Evolutionary conservation across 2,113 vertebrate genomes (phyloP).

Genomic region (Rhizomys pruinosus): DNA sequence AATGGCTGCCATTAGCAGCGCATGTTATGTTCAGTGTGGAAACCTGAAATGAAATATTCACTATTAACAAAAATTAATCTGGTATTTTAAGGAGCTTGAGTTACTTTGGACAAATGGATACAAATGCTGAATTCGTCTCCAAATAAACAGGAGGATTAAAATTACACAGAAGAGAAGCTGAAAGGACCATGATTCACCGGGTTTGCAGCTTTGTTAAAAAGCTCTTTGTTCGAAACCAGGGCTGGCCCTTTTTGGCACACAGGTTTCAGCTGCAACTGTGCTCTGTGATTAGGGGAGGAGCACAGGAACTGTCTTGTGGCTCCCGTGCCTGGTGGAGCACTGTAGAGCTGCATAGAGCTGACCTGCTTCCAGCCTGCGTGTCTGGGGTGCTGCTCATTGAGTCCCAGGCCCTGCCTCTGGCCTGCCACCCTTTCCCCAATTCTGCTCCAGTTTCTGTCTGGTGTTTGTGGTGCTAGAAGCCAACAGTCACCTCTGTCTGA

Average conservation of each 20-base stretch:
- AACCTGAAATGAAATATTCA: neutral
- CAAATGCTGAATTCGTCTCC: neutral
- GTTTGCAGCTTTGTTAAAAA: conserved; percentile 23
- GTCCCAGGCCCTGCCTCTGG: neutral
- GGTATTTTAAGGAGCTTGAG: neutral
- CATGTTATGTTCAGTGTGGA: neutral
- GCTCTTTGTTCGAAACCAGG: neutral
- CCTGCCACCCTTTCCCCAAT: neutral
- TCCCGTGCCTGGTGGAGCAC: neutral
- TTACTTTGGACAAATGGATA: neutral
- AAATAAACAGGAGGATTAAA: conserved; percentile 35
- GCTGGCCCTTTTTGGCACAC: conserved; percentile 9
- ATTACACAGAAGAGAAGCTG: conserved; percentile 12
- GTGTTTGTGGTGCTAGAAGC: too few relatives aligned
- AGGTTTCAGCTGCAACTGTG: conserved; percentile 11
- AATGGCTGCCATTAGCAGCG: too few relatives aligned
- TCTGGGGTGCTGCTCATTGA: neutral
- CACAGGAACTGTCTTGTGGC: neutral
- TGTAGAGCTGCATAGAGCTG: neutral
- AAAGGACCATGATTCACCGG: neutral
- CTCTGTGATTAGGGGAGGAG: neutral
- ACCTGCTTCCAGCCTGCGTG: neutral
- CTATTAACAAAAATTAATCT: conserved; percentile 6
- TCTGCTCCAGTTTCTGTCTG: neutral
- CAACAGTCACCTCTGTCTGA: neutral